Conservation (phyloP, 2,797 vertebrate genomes). For the Morus bassanus region DNA sequence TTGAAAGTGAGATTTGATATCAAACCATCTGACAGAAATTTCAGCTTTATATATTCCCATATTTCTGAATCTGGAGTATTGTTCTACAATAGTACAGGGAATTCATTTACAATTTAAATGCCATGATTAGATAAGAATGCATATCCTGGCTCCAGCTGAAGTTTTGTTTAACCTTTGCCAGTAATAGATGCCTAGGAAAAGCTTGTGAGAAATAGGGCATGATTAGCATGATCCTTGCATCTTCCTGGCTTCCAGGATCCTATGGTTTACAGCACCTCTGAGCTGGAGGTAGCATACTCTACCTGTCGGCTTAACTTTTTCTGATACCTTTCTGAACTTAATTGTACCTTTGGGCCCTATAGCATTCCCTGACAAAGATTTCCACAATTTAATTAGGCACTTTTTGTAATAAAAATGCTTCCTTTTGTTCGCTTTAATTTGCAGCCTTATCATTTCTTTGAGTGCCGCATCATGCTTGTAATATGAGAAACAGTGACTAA, state of each 20-base stretch:
- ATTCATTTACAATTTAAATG: background rate
- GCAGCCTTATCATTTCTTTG: background rate
- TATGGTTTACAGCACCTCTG: background rate
- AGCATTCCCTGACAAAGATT: background rate
- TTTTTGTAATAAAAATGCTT: background rate
- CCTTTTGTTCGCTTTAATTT: background rate
- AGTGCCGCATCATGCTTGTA: background rate
- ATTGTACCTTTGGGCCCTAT: background rate
- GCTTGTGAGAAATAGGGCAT: background rate
- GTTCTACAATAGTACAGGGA: background rate
- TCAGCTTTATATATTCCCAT: background rate
- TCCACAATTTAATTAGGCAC: background rate
- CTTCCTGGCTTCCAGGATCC: background rate
- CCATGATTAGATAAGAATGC: background rate
- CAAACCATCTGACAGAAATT: background rate
- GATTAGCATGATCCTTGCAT: background rate
- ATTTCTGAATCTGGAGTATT: background rate
- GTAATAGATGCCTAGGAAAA: background rate
- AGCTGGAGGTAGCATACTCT: background rate
- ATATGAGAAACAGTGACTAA: background rate
- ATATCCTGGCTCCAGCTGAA: background rate
- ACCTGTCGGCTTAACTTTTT: background rate
- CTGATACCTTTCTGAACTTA: background rate
- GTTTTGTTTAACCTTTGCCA: background rate
- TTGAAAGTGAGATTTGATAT: background rate